Evolutionary conservation across 2,113 vertebrate genomes (phyloP), one percentile per base, ranked within the genome.

Genomic region (Opisthocomus hoazin): DNA sequence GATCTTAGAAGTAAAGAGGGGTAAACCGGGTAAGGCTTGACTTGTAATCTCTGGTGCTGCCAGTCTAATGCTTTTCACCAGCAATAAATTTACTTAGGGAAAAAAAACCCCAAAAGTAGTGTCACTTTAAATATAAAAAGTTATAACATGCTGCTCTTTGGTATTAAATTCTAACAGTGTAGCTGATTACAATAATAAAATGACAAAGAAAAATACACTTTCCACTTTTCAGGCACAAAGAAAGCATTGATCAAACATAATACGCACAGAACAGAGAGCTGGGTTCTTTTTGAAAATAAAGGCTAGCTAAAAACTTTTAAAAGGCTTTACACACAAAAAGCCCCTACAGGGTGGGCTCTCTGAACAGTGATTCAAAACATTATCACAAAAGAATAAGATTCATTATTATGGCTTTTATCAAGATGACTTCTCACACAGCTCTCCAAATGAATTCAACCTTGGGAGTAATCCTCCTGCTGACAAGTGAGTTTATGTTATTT

Each of bases 141-240:
- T 60, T 93, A 45, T 19, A 81, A 54, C 58, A 37, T 60, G 51
- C 34, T 87, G 43, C 32, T 75, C 54, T 95, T 88, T 84, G 75
- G 39, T 88, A 78, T 95, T 93, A 78, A 90, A 95, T 81, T 92
- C 82, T 87, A 91, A 65, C 57, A 70, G 73, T 53, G 51, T 37
- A 61, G 53, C 45, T 74, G 92, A 96, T 96, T 94, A 94, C 82
- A 96, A 94, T 94, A 94, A 96, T 88, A 94, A 94, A 94, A 94
- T 90, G 61, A 93, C 89, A 91, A 94, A 96, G 83, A 87, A 95
- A 97, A 95, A 96, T 56, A 87, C 14, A 34, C 76, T 94, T 96
- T 87, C 61, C 61, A 51, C 53, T 92, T 92, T 87, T 70, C 61
- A 89, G 21, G 32, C 73, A 95, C 51, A 93, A 96, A 96, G 80